Conservation (phyloP, 2,888 invertebrate genomes). For the Agrotis exclamationis region DNA sequence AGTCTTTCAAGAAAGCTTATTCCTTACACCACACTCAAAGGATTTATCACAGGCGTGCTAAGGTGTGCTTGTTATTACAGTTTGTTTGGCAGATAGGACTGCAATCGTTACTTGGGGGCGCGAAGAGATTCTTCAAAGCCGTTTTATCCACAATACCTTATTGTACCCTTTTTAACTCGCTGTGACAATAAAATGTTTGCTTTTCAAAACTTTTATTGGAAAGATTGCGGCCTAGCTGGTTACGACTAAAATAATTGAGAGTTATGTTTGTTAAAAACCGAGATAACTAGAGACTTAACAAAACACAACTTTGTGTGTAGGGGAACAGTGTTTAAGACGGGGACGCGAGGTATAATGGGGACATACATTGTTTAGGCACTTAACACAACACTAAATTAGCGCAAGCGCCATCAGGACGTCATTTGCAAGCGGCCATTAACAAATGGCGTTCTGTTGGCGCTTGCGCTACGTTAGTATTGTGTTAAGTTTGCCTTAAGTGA, state of each 20-base stretch:
- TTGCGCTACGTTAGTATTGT: too few species aligned
- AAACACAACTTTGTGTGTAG: too few species aligned
- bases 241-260: not conserved
- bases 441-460: too few species aligned
- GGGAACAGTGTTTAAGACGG: too few species aligned
- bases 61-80: conserved; percentile 85
- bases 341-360: too few species aligned
- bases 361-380: too few species aligned
- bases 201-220: conserved; percentile 47
- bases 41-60: conserved; percentile 82
- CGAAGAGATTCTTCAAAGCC: conserved; percentile 72
- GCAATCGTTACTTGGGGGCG: conserved; percentile 76
- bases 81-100: conserved; percentile 83
- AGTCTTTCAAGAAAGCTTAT: conserved; percentile 32
- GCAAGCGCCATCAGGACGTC: too few species aligned
- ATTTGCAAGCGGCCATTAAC: too few species aligned
- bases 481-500: too few species aligned
- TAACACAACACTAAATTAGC: too few species aligned
- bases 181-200: conserved; percentile 49
- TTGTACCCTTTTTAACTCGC: conserved; percentile 65
- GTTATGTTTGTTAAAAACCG: not conserved
- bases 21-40: conserved; percentile 70
- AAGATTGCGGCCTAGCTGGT: conserved; percentile 2
- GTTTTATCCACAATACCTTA: conserved; percentile 67
- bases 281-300: too few species aligned